Conservation (phyloP, 1,140 invertebrate species). For the Nephila pilipes region DNA sequence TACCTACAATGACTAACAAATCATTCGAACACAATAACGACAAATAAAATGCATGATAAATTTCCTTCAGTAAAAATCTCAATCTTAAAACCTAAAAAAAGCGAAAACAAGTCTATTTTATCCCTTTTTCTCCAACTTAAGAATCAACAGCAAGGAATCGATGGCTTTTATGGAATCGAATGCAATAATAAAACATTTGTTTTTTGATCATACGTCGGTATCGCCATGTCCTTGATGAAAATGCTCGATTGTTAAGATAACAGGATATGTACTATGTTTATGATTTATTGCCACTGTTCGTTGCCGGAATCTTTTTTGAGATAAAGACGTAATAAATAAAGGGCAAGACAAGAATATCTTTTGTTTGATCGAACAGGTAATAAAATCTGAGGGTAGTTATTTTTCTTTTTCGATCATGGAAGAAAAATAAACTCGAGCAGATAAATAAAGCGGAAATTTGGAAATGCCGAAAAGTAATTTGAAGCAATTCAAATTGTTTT, state of each 20-base stretch:
- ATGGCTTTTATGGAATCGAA: too few species aligned
- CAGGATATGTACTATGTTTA: background rate
- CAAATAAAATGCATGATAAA: too few species aligned
- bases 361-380: conserved; percentile 4
- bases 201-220: too few species aligned
- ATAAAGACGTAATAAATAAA: background rate
- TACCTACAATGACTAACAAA: too few species aligned
- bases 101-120: too few species aligned
- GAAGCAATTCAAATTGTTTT: background rate
- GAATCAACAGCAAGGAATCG: too few species aligned
- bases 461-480: background rate
- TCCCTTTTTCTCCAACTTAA: too few species aligned
- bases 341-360: background rate
- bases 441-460: background rate
- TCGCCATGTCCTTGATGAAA: background rate
- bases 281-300: background rate
- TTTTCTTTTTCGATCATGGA: background rate
- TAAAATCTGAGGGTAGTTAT: background rate
- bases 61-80: too few species aligned
- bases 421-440: background rate
- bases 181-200: too few species aligned
- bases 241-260: background rate
- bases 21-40: too few species aligned
- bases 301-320: background rate
- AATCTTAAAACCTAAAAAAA: too few species aligned